Evolutionary conservation across 2,797 vertebrate species (phyloP).

Genomic region (Brachyalestes nurse): DNA sequence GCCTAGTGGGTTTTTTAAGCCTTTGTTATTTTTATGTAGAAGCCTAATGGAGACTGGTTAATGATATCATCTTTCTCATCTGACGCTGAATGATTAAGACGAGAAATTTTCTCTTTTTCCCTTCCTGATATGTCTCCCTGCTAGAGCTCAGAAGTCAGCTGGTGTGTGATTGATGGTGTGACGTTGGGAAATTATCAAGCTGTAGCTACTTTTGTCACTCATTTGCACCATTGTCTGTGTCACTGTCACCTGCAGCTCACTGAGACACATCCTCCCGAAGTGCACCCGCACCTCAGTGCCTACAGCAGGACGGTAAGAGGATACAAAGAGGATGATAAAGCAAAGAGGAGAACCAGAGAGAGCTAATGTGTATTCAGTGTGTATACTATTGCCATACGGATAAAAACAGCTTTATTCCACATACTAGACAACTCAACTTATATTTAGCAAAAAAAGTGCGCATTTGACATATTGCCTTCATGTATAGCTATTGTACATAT

Average conservation of each 20-base stretch:
- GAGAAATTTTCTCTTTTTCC: neutral
- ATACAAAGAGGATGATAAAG: neutral
- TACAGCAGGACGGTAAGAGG: constrained; percentile 3
- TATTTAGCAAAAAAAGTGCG: too few species aligned
- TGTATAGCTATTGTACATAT: neutral
- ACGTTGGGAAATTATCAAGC: constrained; percentile 37
- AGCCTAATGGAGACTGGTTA: constrained; percentile 9
- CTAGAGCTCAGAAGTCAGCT: constrained; percentile 12
- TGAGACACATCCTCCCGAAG: constrained; percentile 4
- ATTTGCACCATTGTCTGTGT: constrained; percentile 43
- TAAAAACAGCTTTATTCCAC: neutral
- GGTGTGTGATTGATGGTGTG: constrained; percentile 42
- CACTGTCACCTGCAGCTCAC: constrained; percentile 43
- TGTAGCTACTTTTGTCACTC: constrained; percentile 44
- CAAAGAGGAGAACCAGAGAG: neutral
- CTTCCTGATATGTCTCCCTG: neutral
- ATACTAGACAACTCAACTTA: neutral
- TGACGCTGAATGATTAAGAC: constrained; percentile 22
- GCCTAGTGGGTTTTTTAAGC: neutral
- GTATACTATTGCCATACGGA: too few species aligned
- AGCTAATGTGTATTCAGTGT: neutral
- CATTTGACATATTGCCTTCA: neutral
- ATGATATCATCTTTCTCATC: constrained; percentile 26
- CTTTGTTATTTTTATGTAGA: constrained; percentile 34
- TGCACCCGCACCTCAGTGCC: neutral